Conservation (phyloP, 2,113 vertebrate genomes). For the Synodontis membranacea region DNA sequence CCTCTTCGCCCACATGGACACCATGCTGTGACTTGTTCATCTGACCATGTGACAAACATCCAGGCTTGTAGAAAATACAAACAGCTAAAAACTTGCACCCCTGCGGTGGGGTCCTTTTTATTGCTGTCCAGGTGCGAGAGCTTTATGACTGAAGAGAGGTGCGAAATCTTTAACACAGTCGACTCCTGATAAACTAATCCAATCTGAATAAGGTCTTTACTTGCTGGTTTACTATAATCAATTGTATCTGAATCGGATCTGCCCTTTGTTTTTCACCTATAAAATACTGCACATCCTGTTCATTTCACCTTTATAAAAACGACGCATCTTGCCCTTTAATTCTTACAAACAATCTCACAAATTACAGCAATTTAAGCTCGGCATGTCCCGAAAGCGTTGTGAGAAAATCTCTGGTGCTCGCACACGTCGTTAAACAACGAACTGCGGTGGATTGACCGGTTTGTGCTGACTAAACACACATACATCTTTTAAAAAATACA, state of each 20-base stretch:
- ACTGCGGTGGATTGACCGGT: not conserved
- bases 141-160: too few species aligned
- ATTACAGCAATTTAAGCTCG: not conserved
- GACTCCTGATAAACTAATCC: too few species aligned
- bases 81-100: too few species aligned
- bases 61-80: too few species aligned
- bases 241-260: not conserved
- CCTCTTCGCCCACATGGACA: too few species aligned
- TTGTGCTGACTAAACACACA: not conserved
- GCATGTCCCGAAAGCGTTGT: not conserved
- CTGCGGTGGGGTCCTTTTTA: too few species aligned
- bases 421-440: not conserved
- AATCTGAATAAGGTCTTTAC: not conserved
- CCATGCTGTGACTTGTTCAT: too few species aligned
- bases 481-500: too few species aligned
- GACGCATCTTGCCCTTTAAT: not conserved
- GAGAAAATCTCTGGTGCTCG: not conserved
- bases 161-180: not conserved
- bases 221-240: not conserved
- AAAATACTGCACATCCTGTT: not conserved
- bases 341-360: not conserved
- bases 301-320: too few species aligned
- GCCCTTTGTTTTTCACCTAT: too few species aligned
- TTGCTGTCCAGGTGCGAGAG: too few species aligned
- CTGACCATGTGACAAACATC: too few species aligned